These are phyloP conservation scores for Salvelinus fontinalis DNA, from an alignment of 2,113 vertebrate species.

Conservation along the genomic window DNA sequence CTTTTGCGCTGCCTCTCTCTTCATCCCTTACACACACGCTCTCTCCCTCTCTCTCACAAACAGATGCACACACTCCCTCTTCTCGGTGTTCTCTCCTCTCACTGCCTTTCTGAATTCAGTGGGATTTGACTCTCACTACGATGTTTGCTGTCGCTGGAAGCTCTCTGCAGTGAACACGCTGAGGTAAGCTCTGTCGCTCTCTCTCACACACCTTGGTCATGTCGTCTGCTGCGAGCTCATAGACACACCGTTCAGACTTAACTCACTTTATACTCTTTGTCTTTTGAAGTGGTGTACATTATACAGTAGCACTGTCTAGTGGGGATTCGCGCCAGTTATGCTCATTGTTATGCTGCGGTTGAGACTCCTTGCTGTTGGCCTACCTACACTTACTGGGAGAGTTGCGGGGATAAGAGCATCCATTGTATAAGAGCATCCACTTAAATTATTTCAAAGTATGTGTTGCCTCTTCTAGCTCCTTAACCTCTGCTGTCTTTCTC, in stretches of 20 bases:
- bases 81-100: too few species aligned
- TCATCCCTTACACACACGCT: background rate
- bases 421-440: background rate
- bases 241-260: background rate
- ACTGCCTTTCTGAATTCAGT: conserved; percentile 29
- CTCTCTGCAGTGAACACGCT: conserved; percentile 47
- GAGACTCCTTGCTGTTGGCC: too few species aligned
- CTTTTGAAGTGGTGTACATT: background rate
- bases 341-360: background rate
- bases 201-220: conserved; percentile 1
- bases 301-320: background rate
- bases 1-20: conserved; percentile 25
- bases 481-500: background rate
- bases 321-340: background rate
- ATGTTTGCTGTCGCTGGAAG: conserved; percentile 47
- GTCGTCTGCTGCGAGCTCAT: background rate
- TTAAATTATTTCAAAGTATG: background rate
- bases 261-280: background rate
- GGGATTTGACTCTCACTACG: conserved; percentile 40
- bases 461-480: background rate
- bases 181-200: conserved; percentile 42
- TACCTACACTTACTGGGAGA: too few species aligned
- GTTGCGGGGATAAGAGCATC: background rate
- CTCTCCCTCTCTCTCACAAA: conserved; percentile 15
- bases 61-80: background rate